Evolutionary conservation across 2,888 invertebrate genomes (phyloP).

Genomic region (Polydrusus pterygomalis): DNA sequence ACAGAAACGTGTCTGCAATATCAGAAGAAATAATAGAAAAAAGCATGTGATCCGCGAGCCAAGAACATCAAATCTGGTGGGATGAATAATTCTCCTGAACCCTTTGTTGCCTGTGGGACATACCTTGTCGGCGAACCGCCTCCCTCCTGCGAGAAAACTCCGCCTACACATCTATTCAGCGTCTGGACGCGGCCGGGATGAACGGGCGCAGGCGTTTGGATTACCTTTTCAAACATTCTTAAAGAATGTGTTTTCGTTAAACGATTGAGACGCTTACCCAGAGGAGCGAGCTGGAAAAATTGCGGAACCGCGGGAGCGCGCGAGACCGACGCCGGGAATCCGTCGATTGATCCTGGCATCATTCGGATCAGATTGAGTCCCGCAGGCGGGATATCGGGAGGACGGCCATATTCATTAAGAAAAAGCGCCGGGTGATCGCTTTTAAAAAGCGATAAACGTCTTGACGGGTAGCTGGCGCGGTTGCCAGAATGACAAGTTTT

Average conservation of each 20-base stretch:
- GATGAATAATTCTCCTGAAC: conserved; percentile 71
- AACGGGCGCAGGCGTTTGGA: conserved; percentile 65
- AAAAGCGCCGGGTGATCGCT: conserved; percentile 68
- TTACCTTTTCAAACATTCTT: conserved; percentile 61
- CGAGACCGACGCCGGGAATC: conserved; percentile 48
- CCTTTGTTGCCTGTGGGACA: conserved; percentile 70
- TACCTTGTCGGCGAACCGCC: conserved; percentile 69
- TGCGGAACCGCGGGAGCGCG: conserved; percentile 38
- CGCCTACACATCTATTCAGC: conserved; percentile 70
- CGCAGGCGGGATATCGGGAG: conserved; percentile 55
- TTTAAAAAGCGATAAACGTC: conserved; percentile 68
- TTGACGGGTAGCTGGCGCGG: conserved; percentile 67
- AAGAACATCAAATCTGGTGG: conserved; percentile 67
- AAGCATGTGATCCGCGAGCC: conserved; percentile 52
- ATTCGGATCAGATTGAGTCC: conserved; percentile 36
- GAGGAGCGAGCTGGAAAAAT: conserved; percentile 48
- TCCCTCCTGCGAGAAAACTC: conserved; percentile 67
- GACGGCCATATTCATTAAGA: conserved; percentile 69
- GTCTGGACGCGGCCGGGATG: conserved; percentile 63
- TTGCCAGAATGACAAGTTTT: conserved; percentile 30
- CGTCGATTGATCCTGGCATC: conserved; percentile 52
- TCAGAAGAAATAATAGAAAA: conserved; percentile 37
- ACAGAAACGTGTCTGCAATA: conserved; percentile 21
- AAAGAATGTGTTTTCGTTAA: conserved; percentile 56
- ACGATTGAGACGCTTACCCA: conserved; percentile 54